These are phyloP conservation scores for Machimus atricapillus DNA, from an alignment of 2,888 invertebrate species.

Conservation along the genomic window DNA sequence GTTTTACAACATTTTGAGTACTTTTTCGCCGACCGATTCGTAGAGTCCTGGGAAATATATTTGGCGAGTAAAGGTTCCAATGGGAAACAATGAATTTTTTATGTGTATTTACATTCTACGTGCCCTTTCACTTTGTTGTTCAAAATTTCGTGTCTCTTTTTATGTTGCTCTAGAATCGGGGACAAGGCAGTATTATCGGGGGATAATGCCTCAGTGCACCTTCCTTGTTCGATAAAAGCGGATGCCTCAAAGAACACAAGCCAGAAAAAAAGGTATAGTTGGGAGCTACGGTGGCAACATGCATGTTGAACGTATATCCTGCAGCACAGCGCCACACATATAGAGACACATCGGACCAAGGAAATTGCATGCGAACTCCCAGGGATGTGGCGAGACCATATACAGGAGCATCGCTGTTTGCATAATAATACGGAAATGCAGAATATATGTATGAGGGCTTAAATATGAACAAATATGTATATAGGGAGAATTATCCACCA, in stretches of 20 bases:
- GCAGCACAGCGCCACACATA: background rate
- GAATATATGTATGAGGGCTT: background rate
- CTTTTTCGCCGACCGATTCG: background rate
- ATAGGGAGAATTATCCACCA: background rate
- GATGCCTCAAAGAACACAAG: background rate
- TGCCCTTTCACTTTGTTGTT: background rate
- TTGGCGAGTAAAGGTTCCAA: background rate
- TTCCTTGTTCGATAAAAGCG: background rate
- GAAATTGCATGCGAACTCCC: background rate
- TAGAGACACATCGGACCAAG: background rate
- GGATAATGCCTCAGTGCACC: constrained; percentile 2
- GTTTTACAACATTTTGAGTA: background rate
- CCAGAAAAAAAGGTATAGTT: background rate
- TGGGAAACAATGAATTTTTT: background rate
- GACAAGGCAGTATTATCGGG: background rate
- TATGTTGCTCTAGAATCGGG: background rate
- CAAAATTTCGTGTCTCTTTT: background rate
- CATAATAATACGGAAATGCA: background rate
- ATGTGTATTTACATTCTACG: background rate
- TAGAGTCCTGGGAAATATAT: background rate
- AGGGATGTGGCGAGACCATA: background rate
- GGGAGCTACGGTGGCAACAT: background rate
- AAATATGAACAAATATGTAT: background rate
- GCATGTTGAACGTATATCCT: background rate
- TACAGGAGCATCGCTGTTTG: background rate